phyloP scores from a whole-genome alignment of 2,797 vertebrate genomes.

The Gadopsis bispinosus region DNA sequence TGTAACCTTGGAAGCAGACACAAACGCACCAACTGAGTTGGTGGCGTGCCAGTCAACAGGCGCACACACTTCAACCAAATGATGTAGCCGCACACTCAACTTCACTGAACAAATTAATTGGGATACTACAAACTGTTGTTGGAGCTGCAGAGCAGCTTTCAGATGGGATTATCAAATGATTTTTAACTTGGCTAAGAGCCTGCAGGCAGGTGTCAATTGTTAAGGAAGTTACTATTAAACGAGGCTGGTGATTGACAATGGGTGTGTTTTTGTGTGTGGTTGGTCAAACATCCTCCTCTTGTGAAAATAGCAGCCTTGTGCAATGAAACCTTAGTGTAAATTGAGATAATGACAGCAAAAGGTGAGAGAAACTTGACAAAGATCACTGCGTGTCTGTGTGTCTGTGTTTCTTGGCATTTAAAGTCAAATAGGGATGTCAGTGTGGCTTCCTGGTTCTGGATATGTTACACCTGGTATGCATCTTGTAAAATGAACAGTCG shows the following conservation, averaged over 20 bases:
- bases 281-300: conserved; percentile 66
- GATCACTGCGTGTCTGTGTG: conserved; percentile 22
- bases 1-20: conserved; percentile 63
- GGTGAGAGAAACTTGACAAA: conserved; percentile 64
- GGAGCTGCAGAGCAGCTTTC: conserved; percentile 31
- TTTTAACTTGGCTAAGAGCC: conserved; percentile 42
- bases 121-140: conserved; percentile 30
- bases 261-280: conserved; percentile 39
- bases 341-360: conserved; percentile 59
- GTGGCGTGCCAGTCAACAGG: conserved; percentile 47
- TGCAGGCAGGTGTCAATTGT: conserved; percentile 35
- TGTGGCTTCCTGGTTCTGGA: conserved; percentile 1
- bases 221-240: conserved; percentile 36
- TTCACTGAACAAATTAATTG: conserved; percentile 32
- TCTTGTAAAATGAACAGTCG: conserved; percentile 27
- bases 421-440: conserved; percentile 10
- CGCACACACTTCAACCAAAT: conserved; percentile 44
- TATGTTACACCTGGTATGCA: conserved; percentile 25
- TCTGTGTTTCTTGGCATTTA: conserved; percentile 23
- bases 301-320: conserved; percentile 60
- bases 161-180: conserved; percentile 43
- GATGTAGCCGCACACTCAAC: conserved; percentile 14
- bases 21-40: conserved; percentile 48
- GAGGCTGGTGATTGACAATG: conserved; percentile 21
- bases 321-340: conserved; percentile 49